A percentile compares a stretch with the other conserved stretches of the same genome.
phyloP scores from a whole-genome alignment of 2,113 vertebrate genomes.

The Percopsis transmontana region DNA sequence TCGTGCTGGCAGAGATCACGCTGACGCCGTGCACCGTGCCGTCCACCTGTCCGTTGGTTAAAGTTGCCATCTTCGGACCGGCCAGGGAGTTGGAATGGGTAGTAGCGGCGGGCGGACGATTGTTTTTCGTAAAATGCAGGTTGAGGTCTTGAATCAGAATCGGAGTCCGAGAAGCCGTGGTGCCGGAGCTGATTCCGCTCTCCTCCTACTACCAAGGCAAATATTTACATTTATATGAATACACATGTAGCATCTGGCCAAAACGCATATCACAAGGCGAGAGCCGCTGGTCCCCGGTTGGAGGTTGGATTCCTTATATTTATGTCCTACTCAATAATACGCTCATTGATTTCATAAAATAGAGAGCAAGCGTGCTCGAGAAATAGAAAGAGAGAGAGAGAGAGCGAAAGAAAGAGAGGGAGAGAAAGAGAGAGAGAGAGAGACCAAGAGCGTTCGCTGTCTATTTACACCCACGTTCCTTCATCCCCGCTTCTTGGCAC shows the following conservation, averaged over 20 bases:
- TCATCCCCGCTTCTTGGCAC: slow-evolving; percentile 84
- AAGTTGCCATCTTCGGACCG: slow-evolving; percentile 96
- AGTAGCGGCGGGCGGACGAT: neutral
- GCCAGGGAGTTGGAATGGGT: slow-evolving; percentile 67
- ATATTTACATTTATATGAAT: slow-evolving; percentile 76
- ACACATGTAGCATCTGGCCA: slow-evolving; percentile 75
- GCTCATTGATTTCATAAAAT: slow-evolving; percentile 79
- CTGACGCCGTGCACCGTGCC: slow-evolving; percentile 90
- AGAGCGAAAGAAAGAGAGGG: slow-evolving; percentile 33
- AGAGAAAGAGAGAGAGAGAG: slow-evolving; percentile 59
- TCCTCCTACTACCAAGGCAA: slow-evolving; percentile 70
- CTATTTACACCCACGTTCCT: slow-evolving; percentile 83
- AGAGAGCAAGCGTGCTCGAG: slow-evolving; percentile 41
- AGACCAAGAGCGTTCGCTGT: slow-evolving; percentile 71
- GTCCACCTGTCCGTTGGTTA: slow-evolving; percentile 99
- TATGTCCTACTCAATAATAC: slow-evolving; percentile 76
- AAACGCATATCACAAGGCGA: slow-evolving; percentile 74
- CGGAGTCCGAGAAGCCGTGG: slow-evolving; percentile 60
- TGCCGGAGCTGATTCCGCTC: slow-evolving; percentile 67
- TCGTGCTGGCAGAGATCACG: slow-evolving; percentile 89
- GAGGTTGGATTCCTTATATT: slow-evolving; percentile 77
- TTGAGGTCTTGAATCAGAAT: slow-evolving; percentile 65
- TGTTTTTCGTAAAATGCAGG: slow-evolving; percentile 56
- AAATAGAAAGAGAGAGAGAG: slow-evolving; percentile 9
- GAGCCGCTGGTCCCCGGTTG: slow-evolving; percentile 74